A percentile compares a stretch with the other conserved stretches of the same genome.
These are phyloP conservation scores for Zaprionus obscuricornis DNA, from an alignment of 2,888 invertebrate genomes.

Conservation along the genomic window DNA sequence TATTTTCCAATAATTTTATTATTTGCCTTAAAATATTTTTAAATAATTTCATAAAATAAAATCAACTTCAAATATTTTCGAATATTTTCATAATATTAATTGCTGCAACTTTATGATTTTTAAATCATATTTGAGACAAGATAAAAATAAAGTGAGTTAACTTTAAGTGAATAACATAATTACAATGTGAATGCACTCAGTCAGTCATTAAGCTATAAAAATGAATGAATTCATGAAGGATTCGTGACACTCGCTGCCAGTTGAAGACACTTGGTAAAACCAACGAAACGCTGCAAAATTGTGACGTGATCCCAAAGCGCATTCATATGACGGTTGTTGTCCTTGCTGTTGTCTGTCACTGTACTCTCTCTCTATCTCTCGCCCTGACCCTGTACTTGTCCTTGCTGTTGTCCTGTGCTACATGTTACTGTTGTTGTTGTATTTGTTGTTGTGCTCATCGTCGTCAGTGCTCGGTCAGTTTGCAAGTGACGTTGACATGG, in stretches of 20 bases:
- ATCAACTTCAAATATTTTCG: too few species aligned
- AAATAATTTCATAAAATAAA: too few species aligned
- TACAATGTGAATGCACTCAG: too few species aligned
- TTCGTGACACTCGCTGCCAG: slow-evolving; percentile 17
- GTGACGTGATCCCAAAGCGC: neutral
- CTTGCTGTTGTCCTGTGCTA: slow-evolving; percentile 1
- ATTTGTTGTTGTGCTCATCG: slow-evolving; percentile 1
- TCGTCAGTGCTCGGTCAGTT: slow-evolving; percentile 35
- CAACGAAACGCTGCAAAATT: slow-evolving; percentile 10
- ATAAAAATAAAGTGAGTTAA: slow-evolving; percentile 8
- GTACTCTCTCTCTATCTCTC: neutral
- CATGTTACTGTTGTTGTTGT: too few species aligned
- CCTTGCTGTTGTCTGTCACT: neutral
- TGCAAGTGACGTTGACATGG: slow-evolving; percentile 62
- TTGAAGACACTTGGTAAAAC: slow-evolving; percentile 28
- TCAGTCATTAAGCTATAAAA: slow-evolving; percentile 7
- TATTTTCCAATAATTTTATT: too few species aligned
- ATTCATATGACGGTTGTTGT: neutral
- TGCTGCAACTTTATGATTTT: too few species aligned
- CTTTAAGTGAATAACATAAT: slow-evolving; percentile 2
- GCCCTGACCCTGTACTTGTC: too few species aligned
- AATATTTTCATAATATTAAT: too few species aligned
- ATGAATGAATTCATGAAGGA: slow-evolving; percentile 9
- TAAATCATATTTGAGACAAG: too few species aligned
- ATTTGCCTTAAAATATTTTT: too few species aligned